Percentiles rank a stretch among this genome's conserved stretches.
These are phyloP conservation scores for Hiodon alosoides DNA, from an alignment of 2,113 vertebrate genomes.

Conservation along the genomic window DNA sequence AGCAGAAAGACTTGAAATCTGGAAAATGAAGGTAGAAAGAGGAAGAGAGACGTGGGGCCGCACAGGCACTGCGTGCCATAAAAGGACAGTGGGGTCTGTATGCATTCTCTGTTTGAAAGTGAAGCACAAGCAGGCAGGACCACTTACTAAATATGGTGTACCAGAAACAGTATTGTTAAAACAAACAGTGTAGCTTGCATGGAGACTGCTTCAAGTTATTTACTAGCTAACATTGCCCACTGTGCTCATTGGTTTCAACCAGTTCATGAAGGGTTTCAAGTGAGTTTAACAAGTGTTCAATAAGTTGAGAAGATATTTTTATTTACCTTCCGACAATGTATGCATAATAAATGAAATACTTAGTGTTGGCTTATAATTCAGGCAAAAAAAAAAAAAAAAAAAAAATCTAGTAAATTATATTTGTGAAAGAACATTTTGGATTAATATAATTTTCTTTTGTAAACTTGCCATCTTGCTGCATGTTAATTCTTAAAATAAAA, in stretches of 20 bases:
- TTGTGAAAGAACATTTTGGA: neutral
- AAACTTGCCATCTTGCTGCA: too few species aligned
- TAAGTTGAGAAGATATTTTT: neutral
- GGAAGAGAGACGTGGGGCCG: constrained; percentile 32
- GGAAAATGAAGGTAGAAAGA: constrained; percentile 38
- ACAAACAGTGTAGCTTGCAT: constrained; percentile 49
- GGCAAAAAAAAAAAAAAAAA: neutral
- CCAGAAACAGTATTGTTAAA: constrained; percentile 51
- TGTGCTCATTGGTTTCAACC: neutral
- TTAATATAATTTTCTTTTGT: too few species aligned
- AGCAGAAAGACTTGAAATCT: constrained; percentile 20
- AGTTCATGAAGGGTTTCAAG: neutral
- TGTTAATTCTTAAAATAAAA: neutral
- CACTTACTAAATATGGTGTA: constrained; percentile 97
- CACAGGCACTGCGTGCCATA: constrained; percentile 64
- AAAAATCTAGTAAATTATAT: neutral
- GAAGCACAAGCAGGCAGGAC: constrained; percentile 59
- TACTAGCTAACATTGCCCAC: constrained; percentile 33
- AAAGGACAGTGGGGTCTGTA: constrained; percentile 65
- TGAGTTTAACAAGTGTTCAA: neutral
- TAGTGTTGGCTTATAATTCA: neutral
- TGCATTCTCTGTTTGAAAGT: constrained; percentile 72
- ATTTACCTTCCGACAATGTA: neutral
- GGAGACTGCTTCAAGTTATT: constrained; percentile 38
- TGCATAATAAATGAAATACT: neutral